Base-by-base conservation (phyloP, 92 coral and sea anemone species). In the Epizoanthus illoricatus region DNA sequence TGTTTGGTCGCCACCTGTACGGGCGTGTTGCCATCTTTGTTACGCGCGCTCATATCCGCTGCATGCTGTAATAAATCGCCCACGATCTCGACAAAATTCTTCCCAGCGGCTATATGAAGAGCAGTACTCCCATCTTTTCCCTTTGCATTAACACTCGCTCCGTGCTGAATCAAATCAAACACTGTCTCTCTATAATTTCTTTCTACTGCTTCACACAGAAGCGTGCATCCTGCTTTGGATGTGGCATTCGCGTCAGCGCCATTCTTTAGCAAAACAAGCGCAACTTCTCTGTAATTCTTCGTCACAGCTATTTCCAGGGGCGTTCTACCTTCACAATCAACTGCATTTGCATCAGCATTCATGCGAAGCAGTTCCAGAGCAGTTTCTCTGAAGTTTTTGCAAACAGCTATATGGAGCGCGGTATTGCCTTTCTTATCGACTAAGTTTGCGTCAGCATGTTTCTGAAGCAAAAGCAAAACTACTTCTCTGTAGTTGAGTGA, bases 101-200 rank as follows among this genome's bases (percentile, higher is more conserved):
- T 33, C n/a, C 40, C 71, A 66, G 71, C 47, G 45, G 71, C 71
- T 66, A 33, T 15, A 66, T 66, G 71, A 40, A 66, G 19, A 28
- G 71, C 71, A 3, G 71, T 66, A 33, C 47, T 28, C 19, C 71
- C 71, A 15, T 33, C 71, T 15, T 40, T 4, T 4, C 43, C 19
- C 45, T 28, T 33, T 4, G 71, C 71, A 33, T 66, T 66, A 5
- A 66, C 71, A n/a, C 17, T 66, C n/a, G 71, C 71, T 66, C 47
- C 71, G 71, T 66, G 71, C 23, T 66, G 45, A 66, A 66, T 28
- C 47, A 66, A 66, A 13, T 66, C 71, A 66, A 66, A 21, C 71
- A 42, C 19, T 7, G 10, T 33, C 71, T 66, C 71, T 66, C 71
- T 66, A 11, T 66, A 66, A 42, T 66, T 66, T 42, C 71, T 15